Conservation (phyloP, 64 coral and sea anemone genomes). For the Actinia equina region DNA sequence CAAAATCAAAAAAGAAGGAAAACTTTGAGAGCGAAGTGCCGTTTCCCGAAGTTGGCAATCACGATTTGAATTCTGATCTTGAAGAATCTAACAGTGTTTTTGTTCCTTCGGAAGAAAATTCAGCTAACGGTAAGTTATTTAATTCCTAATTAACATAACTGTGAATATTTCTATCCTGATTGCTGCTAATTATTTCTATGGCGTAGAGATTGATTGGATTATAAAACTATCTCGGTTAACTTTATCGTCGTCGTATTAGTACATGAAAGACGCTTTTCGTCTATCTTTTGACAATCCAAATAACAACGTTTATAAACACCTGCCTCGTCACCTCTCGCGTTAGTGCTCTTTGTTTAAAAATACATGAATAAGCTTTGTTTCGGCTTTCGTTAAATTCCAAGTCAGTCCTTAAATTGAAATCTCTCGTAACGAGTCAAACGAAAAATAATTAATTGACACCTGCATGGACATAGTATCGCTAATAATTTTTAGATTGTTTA, state of each 20-base stretch:
- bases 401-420: not conserved
- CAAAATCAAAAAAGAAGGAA: not conserved
- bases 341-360: not conserved
- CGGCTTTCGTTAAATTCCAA: not conserved
- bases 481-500: not conserved
- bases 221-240: not conserved
- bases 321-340: not conserved
- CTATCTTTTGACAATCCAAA: not conserved
- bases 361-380: not conserved
- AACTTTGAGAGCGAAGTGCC: not conserved
- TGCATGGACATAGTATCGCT: not conserved
- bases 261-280: not conserved
- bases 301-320: not conserved
- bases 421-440: not conserved
- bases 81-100: not conserved
- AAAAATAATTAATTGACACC: not conserved
- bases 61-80: not conserved
- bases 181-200: not conserved
- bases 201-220: not conserved
- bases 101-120: not conserved
- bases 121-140: constrained; percentile 10
- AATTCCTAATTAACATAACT: not conserved
- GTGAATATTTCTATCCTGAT: not conserved
- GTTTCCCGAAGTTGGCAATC: constrained; percentile 21
- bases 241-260: not conserved